Conservation (phyloP, 2,888 invertebrate species). For the Uropetala carovei region DNA sequence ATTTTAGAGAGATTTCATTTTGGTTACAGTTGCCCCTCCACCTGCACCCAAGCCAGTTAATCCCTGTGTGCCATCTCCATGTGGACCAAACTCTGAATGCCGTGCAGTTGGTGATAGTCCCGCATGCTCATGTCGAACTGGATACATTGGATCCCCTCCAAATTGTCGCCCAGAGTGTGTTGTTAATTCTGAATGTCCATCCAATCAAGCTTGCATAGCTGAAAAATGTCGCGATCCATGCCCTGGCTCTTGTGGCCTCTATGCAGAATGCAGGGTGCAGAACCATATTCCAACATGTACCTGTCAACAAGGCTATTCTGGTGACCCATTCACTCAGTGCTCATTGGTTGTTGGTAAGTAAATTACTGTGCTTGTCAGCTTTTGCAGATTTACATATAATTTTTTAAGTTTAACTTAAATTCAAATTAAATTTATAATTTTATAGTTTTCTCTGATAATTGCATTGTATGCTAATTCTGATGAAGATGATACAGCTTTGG, state of each 20-base stretch:
- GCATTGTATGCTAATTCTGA: too few relatives aligned
- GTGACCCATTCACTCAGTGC: constrained; percentile 71
- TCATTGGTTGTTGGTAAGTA: constrained; percentile 65
- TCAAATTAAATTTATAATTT: background rate
- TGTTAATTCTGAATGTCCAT: constrained; percentile 71
- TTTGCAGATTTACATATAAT: background rate
- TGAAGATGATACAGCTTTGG: too few relatives aligned
- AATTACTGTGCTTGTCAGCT: background rate
- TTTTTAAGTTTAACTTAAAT: background rate
- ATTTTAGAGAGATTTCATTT: too few relatives aligned
- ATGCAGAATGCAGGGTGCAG: constrained; percentile 69
- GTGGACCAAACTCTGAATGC: constrained; percentile 80
- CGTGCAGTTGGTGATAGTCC: constrained; percentile 78
- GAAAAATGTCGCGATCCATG: constrained; percentile 72
- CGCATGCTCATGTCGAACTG: constrained; percentile 71
- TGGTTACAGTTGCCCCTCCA: constrained; percentile 70
- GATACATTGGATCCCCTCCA: constrained; percentile 71
- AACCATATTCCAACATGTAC: constrained; percentile 70
- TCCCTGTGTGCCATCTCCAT: constrained; percentile 84
- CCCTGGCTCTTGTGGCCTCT: constrained; percentile 69
- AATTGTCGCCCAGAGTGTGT: constrained; percentile 71
- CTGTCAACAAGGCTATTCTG: constrained; percentile 72
- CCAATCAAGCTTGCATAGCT: constrained; percentile 72
- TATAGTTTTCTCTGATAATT: background rate
- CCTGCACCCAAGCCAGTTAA: constrained; percentile 81